phyloP scores from a whole-genome alignment of 2,797 vertebrate species.

The Semaprochilodus insignis region DNA sequence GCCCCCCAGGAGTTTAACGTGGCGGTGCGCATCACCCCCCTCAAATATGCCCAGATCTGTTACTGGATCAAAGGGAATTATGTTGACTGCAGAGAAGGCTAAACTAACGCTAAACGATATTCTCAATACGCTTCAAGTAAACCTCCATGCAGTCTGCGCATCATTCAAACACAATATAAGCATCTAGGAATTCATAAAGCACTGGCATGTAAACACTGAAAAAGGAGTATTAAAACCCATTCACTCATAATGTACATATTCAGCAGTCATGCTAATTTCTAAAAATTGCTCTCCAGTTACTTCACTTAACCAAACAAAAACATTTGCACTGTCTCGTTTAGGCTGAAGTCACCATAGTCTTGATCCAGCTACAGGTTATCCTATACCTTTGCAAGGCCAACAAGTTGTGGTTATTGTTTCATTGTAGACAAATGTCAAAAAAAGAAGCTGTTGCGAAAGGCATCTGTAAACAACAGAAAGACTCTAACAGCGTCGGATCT shows the following conservation, averaged over 20 bases:
- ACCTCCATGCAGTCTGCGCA: not conserved
- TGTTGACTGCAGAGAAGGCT: conserved; percentile 93
- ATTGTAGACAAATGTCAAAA: not conserved
- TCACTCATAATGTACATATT: not conserved
- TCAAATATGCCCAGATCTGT: conserved; percentile 99
- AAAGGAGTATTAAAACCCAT: not conserved
- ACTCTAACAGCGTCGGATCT: too few species aligned
- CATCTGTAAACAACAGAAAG: not conserved
- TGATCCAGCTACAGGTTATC: not conserved
- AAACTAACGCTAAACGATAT: conserved; percentile 52
- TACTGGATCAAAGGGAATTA: conserved; percentile 99
- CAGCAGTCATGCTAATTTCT: conserved; percentile 2
- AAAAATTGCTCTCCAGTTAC: not conserved
- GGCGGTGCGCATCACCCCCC: conserved; percentile 94
- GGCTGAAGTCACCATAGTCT: not conserved
- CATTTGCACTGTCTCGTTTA: conserved; percentile 18
- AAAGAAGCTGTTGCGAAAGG: not conserved
- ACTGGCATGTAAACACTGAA: conserved; percentile 49
- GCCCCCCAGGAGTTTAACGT: conserved; percentile 94
- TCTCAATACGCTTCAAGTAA: not conserved
- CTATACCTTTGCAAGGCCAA: not conserved
- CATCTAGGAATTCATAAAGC: conserved; percentile 19
- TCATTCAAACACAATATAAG: not conserved
- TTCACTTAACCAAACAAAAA: not conserved
- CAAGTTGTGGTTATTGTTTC: not conserved